Percentiles rank a stretch among this genome's conserved stretches.
phyloP scores from a whole-genome alignment of 2,113 vertebrate genomes.

The Helogale parvula region DNA sequence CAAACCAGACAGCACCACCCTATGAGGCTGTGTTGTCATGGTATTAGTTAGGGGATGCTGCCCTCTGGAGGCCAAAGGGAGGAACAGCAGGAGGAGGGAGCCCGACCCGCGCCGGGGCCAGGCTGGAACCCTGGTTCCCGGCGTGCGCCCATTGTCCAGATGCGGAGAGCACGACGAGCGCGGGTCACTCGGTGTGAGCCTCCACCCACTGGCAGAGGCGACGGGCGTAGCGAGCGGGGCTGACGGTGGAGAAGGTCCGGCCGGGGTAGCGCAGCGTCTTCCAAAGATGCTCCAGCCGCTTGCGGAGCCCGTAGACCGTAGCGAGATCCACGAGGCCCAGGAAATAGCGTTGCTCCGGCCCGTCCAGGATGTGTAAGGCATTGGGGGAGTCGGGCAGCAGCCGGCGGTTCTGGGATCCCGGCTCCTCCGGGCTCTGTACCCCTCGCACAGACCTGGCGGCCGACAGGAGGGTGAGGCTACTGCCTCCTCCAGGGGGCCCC shows the following conservation, averaged over 20 bases:
- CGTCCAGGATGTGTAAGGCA: slow-evolving; percentile 91
- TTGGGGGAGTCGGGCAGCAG: slow-evolving; percentile 89
- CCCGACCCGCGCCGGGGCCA: neutral
- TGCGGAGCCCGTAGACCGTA: slow-evolving; percentile 91
- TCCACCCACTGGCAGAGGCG: slow-evolving; percentile 91
- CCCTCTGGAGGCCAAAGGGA: neutral
- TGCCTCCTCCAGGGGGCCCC: neutral
- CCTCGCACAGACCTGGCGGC: slow-evolving; percentile 75
- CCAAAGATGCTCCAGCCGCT: slow-evolving; percentile 91
- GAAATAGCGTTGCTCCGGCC: slow-evolving; percentile 91
- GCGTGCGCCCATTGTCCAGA: neutral
- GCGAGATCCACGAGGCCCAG: slow-evolving; percentile 94
- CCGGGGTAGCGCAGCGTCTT: slow-evolving; percentile 89
- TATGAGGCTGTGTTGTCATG: neutral
- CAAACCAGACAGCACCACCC: neutral
- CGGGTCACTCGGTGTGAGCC: slow-evolving; percentile 86
- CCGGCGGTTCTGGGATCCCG: slow-evolving; percentile 87
- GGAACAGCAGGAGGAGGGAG: neutral
- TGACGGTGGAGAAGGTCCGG: slow-evolving; percentile 91
- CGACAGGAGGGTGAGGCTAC: neutral
- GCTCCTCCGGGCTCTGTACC: slow-evolving; percentile 28
- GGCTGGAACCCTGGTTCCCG: neutral
- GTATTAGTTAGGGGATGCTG: neutral
- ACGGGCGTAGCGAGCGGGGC: slow-evolving; percentile 87
- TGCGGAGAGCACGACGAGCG: neutral